These are phyloP conservation scores for Monarcha castaneiventris DNA, from an alignment of 2,113 vertebrate species.

Conservation along the genomic window DNA sequence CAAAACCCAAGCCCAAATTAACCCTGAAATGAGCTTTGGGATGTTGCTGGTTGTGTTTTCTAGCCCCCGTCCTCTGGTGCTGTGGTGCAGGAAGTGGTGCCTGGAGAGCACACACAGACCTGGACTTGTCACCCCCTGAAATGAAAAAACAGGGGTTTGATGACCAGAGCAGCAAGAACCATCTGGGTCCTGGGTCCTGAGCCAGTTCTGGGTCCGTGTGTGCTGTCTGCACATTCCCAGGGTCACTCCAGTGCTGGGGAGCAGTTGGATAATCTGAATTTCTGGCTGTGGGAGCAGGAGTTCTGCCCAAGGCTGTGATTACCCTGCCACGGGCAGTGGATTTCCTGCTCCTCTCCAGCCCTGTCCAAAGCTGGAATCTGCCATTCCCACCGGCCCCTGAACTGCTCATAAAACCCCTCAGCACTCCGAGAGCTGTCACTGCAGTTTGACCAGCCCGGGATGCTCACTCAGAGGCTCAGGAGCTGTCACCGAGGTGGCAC, in stretches of 20 bases:
- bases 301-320: not conserved
- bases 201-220: not conserved
- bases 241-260: not conserved
- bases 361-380: not conserved
- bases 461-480: not conserved
- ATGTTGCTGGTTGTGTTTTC: not conserved
- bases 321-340: fast-evolving
- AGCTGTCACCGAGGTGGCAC: not conserved
- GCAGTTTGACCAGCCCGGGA: not conserved
- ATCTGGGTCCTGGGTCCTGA: not conserved
- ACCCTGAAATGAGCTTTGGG: not conserved
- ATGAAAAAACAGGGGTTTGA: not conserved
- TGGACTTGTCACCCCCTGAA: not conserved
- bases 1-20: not conserved
- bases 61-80: not conserved
- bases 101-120: not conserved
- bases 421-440: fast-evolving
- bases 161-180: not conserved
- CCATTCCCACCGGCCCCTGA: fast-evolving
- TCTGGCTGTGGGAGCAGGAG: not conserved
- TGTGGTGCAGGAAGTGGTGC: not conserved
- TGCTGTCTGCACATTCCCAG: not conserved
- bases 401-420: fast-evolving
- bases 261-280: slow-evolving; percentile 34
- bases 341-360: not conserved